Evolutionary conservation across 1,140 invertebrate genomes (phyloP), one percentile per base, ranked within the genome.

Genomic region (Zaprionus gabonicus): DNA sequence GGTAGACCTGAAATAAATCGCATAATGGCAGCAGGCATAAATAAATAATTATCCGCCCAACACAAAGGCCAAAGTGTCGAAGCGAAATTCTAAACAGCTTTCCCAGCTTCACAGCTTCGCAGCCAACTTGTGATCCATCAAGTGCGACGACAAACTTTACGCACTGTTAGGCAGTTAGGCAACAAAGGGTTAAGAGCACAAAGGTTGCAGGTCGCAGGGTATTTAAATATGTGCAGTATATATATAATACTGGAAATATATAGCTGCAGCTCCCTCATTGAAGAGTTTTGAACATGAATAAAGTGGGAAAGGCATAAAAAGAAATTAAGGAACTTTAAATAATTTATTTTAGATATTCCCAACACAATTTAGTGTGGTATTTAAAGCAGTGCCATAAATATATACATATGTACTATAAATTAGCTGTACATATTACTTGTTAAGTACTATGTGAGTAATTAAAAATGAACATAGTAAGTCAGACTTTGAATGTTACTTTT

Each of bases 91-190:
- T 56, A 71, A 28, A 62, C 28, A 65, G 31, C 49, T 46, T 44
- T 12, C 6, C 57, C 31, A 34, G 31, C 12, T 41, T 41, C 51
- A 15, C 71, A 68, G 56, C 44, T 62, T 62, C 36, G n/a, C 59
- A 36, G 36, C 38, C 76, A 66, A 38, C 56, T 75, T 55, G 85
- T 76, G 84, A 88, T 88, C 84, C 84, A 88, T 88, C 84, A 88
- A 88, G 84, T 80, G 85, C 76, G 76, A 79, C 84, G 85, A 79
- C 85, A 88, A 88, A 88, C 85, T 88, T 88, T 69, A 88, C 84
- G 84, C 84, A 85, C 90, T 90, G 84, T 88, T 88, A 88, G 72
- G 49, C 84, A 88, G 66, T 25, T 25, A 23, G 51, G 27, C 71
- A 71, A n/a, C 49, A 70, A 82, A 76, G 76, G 83, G 69, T 53